A percentile compares a stretch with the other conserved stretches of the same genome.
Evolutionary conservation across 2,888 invertebrate species (phyloP).

Genomic region (Sturmia bella): DNA sequence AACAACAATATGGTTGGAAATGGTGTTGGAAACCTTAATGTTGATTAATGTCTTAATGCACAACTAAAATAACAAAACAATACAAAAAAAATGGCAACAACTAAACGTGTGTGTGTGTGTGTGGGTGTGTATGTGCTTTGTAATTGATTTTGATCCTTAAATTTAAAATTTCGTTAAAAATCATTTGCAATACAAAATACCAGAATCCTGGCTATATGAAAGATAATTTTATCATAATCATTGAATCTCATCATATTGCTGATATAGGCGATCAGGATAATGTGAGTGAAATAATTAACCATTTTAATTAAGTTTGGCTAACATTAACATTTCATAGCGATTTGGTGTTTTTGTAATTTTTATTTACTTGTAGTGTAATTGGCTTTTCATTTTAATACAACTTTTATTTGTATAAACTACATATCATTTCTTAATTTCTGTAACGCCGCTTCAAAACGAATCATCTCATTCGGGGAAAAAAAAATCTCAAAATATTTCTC

Average conservation of each 20-base stretch:
- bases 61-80: conserved; percentile 7
- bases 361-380: too few species aligned
- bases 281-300: conserved; percentile 85
- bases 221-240: conserved; percentile 95
- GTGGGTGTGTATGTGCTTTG: conserved; percentile 47
- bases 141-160: background rate
- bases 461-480: too few species aligned
- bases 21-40: conserved; percentile 68
- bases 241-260: conserved; percentile 96
- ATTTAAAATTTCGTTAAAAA: conserved; percentile 13
- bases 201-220: conserved; percentile 98
- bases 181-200: conserved; percentile 13
- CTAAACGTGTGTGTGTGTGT: conserved; percentile 38
- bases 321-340: background rate
- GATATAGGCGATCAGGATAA: conserved; percentile 93
- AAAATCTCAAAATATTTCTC: too few species aligned
- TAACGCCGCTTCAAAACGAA: too few species aligned
- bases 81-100: conserved; percentile 29
- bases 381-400: too few species aligned
- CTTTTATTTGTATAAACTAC: too few species aligned
- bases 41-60: conserved; percentile 35
- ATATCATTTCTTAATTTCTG: too few species aligned
- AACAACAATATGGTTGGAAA: conserved; percentile 58
- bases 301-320: background rate
- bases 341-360: conserved; percentile 2